Percentiles rank a stretch among this genome's conserved stretches.
Conservation (phyloP, 2,797 vertebrate genomes). For the Spinus pinus region DNA sequence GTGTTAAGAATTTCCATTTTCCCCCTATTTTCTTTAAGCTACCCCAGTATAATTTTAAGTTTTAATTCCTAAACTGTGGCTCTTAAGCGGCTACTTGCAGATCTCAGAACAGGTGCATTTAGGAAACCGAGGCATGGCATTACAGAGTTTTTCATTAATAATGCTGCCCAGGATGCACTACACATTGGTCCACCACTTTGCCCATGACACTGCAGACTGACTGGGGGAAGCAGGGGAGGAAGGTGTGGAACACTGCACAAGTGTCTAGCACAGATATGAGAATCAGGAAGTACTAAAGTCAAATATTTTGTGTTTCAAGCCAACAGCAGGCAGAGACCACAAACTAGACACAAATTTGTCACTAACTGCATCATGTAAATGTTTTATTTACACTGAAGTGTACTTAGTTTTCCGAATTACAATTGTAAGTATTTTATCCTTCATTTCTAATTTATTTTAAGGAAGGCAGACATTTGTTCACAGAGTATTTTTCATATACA, state of each 20-base stretch:
- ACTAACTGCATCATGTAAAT: not conserved
- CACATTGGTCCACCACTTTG: not conserved
- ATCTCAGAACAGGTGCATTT: not conserved
- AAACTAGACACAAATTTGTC: not conserved
- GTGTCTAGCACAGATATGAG: not conserved
- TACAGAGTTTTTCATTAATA: not conserved
- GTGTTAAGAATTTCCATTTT: rapidly evolving
- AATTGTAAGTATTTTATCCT: not conserved
- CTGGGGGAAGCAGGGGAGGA: not conserved
- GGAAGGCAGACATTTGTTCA: not conserved
- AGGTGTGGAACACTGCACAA: not conserved
- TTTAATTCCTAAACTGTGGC: not conserved
- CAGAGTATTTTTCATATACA: not conserved
- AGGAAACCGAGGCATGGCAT: not conserved
- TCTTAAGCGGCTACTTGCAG: not conserved
- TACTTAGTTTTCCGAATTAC: not conserved
- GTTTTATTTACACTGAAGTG: not conserved
- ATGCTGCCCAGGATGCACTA: rapidly evolving
- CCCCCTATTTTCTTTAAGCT: not conserved
- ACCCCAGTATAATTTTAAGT: not conserved
- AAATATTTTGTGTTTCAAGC: not conserved
- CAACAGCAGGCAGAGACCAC: not conserved
- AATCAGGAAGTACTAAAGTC: not conserved
- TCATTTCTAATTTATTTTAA: not conserved
- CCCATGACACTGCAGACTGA: not conserved